Evolutionary conservation across 2,797 vertebrate species (phyloP), one percentile per base, ranked within the genome.

Genomic region (Pteronotus mesoamericanus): DNA sequence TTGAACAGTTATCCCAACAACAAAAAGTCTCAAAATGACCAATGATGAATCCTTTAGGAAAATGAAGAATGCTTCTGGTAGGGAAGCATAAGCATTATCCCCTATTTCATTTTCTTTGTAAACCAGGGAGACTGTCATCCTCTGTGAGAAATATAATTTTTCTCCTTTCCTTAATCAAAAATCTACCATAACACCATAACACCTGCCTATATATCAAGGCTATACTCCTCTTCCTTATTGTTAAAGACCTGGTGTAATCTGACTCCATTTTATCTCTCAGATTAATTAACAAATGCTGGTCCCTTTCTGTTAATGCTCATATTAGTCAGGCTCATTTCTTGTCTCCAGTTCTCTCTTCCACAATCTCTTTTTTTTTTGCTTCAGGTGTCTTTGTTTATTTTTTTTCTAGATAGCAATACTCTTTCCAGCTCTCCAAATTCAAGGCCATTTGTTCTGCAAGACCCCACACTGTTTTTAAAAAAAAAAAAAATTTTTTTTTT

Each of bases 91-190:
- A 86, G 14, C n/a, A 82, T 86, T 72, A 64, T 26, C 4, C 21
- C 29, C n/a, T 68, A 24, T 66, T 48, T 88, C 55, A 39, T 85
- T 32, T 83, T 89, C 69, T 75, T 71, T 77, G 44, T 93, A 85
- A 94, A 37, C 14, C 11, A 85, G 24, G 26, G 46, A 64, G 53
- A 77, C 9, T 89, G 19, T 92, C 69, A 42, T 75, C 18, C 37
- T 91, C n/a, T 91, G 22, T 61, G 21, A 93, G 37, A 82, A 96
- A 94, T 26, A 53, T 12, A 3, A 61, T 77, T 96, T 94, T 61
- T 29, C 32, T 89, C 29, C 55, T 59, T 89, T 89, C 59, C 78
- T 6, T 84, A 64, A 57, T 78, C 66, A 89, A 84, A 89, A 86
- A 68, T 9, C 32, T 91, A 48, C n/a, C 26, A 34, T 44, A 11